A percentile compares a stretch with the other conserved stretches of the same genome.
Conservation (phyloP, 2,888 invertebrate species). For the Trachelus tabidus region DNA sequence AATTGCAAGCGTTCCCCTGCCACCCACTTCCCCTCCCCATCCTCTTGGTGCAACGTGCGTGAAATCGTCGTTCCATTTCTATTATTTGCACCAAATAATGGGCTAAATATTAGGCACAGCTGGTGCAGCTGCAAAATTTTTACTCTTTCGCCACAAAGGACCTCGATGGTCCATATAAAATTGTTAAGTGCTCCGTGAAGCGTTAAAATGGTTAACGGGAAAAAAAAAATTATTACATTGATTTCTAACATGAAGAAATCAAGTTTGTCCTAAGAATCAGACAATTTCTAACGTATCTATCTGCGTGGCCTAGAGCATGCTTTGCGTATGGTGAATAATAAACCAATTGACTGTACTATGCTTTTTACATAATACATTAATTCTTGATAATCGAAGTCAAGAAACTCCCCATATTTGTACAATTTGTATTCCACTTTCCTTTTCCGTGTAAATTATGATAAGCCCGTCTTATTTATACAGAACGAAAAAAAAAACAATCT, state of each 20-base stretch:
- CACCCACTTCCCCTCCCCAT: neutral
- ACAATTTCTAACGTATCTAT: neutral
- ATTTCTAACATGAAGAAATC: neutral
- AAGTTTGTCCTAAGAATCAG: neutral
- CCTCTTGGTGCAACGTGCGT: constrained; percentile 18
- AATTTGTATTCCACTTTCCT: neutral
- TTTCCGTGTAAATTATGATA: neutral
- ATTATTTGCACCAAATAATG: neutral
- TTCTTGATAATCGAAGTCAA: neutral
- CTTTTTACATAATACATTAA: neutral
- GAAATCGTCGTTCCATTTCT: constrained; percentile 14
- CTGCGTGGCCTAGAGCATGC: neutral
- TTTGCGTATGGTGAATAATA: neutral
- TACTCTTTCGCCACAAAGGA: neutral
- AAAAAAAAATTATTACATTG: neutral
- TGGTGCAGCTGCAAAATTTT: neutral
- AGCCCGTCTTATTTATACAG: neutral
- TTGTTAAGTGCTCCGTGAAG: neutral
- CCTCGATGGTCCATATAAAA: neutral
- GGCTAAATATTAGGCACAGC: neutral
- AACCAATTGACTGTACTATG: neutral
- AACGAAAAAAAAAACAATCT: neutral
- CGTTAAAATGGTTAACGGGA: neutral
- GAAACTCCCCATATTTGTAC: neutral
- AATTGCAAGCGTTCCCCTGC: constrained; percentile 25